These are phyloP conservation scores for Cercopithecus hamlyni DNA, from an alignment of 2,797 vertebrate species.

Conservation along the genomic window DNA sequence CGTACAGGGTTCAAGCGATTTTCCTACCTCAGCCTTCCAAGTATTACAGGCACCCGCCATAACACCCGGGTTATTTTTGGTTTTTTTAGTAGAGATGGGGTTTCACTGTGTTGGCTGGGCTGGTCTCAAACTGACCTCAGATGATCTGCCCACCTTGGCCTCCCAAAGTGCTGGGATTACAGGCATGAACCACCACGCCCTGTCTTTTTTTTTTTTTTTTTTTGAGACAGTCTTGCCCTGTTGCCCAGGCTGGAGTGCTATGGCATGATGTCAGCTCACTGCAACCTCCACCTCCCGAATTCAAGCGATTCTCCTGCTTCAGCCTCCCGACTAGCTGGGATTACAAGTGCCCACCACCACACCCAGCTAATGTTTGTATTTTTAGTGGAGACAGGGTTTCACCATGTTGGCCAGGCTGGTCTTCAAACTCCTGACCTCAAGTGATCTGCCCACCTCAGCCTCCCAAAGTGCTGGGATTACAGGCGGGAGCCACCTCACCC, in stretches of 20 bases:
- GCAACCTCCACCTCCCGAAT: not conserved
- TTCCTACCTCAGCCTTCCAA: not conserved
- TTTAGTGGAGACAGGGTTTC: not conserved
- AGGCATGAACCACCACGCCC: not conserved
- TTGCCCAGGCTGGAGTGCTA: not conserved
- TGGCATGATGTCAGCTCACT: not conserved
- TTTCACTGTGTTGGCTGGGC: not conserved
- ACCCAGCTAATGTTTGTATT: not conserved
- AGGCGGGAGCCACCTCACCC: not conserved
- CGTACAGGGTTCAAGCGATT: not conserved
- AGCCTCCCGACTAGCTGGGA: not conserved
- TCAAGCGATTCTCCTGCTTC: not conserved
- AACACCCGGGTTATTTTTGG: not conserved
- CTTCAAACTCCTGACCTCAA: not conserved
- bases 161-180: not conserved
- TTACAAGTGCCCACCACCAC: not conserved
- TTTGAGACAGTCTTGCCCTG: not conserved
- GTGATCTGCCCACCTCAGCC: not conserved
- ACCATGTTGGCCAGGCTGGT: not conserved
- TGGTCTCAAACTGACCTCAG: not conserved
- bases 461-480: not conserved
- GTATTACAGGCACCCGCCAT: not conserved
- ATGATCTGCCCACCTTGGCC: not conserved
- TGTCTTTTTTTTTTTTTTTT: not conserved
- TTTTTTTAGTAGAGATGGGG: not conserved